Evolutionary conservation across 1,140 invertebrate genomes (phyloP), one percentile per base, ranked within the genome.

Genomic region (Diorhabda sublineata): DNA sequence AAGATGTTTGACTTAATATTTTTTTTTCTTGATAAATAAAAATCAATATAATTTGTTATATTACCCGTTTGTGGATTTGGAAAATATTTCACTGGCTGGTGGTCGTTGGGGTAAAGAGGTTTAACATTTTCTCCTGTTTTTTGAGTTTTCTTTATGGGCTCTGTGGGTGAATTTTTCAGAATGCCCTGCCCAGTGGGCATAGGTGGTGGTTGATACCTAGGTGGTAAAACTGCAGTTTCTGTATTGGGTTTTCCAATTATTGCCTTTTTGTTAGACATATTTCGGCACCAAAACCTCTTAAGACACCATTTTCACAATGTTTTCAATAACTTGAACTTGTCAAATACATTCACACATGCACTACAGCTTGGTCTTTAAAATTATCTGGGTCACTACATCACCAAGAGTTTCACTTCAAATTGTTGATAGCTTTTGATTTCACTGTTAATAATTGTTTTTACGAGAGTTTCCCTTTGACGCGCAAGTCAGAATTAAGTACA

Each of bases 141-240:
- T 56, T 56, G 66, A 56, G 59, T 61, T 56, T 70, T 71, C 63
- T 76, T 75, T 47, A 69, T 68, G 69, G 77, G 75, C 69, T 77
- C 76, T 4, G 70, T 59, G 4, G 74, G 58, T n/a, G 77, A 80
- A 72, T 86, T 82, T 71, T 88, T 88, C 3, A 87, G 77, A 63
- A 87, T 87, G 5, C 85, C 84, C 42, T 79, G 72, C 45, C 64
- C 75, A 9, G 69, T 77, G 2, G 86, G 86, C 62, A 87, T 84
- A 3, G 88, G 88, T 41, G 88, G 88, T 57, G 87, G 87, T 73
- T 89, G 87, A 74, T 88, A 88, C n/a, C 87, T 82, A 43, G 88
- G 88, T 58, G 87, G 87, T 71, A 86, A 77, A 67, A 75, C 71
- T 70, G 66, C 65, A n/a, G 42, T 57, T 45, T 67, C 65, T 26